phyloP scores from a whole-genome alignment of 2,113 vertebrate species.

The Ailurus styani region DNA sequence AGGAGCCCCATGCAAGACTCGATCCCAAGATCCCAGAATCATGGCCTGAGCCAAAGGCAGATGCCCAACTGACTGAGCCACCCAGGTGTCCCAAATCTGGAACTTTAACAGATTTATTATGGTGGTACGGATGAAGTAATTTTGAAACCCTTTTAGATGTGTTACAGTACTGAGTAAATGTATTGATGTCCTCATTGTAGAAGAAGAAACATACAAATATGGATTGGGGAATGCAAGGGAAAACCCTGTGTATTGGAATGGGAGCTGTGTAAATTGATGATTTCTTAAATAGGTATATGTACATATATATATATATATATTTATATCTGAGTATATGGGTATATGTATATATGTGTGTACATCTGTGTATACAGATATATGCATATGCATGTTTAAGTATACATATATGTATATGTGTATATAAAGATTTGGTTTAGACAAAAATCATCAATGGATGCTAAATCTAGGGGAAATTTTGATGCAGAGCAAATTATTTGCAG shows the following conservation, averaged over 20 bases:
- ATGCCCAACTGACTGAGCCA: no score
- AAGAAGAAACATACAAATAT: slow-evolving; percentile 3
- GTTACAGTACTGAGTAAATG: slow-evolving; percentile 16
- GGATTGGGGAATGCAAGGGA: not conserved
- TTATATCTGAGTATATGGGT: not conserved
- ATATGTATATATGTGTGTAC: not conserved
- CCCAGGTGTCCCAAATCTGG: not conserved
- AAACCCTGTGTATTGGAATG: not conserved
- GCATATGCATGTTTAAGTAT: not conserved
- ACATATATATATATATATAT: not conserved
- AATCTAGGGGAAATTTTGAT: not conserved
- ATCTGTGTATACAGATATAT: not conserved
- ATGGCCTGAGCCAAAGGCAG: no score
- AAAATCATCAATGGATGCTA: slow-evolving; percentile 8
- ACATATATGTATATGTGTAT: not conserved
- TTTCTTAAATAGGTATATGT: not conserved
- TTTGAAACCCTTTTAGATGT: slow-evolving; percentile 7
- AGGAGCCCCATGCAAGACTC: no score
- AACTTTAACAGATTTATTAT: slow-evolving; percentile 11
- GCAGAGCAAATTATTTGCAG: not conserved
- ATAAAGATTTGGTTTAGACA: not conserved
- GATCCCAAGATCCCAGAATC: no score
- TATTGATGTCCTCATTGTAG: not conserved
- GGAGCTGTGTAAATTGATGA: not conserved
- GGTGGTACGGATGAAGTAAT: not conserved